Percentiles rank a stretch among this genome's conserved stretches.
phyloP scores from a whole-genome alignment of 2,888 invertebrate genomes.

The Meloe dianella region DNA sequence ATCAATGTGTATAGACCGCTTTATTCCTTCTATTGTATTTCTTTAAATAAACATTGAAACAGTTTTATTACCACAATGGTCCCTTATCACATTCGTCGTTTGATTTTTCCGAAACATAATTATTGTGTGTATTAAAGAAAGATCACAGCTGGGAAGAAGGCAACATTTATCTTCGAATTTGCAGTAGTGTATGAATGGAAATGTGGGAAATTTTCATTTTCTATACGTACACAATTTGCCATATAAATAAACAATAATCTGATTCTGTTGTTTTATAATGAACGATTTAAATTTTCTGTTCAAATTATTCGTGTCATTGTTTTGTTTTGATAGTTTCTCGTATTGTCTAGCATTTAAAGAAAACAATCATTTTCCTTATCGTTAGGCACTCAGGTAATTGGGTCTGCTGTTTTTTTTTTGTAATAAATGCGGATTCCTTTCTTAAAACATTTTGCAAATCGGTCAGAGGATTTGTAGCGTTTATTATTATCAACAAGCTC shows the following conservation, averaged over 20 bases:
- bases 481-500: not conserved
- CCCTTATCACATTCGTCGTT: conserved; percentile 54
- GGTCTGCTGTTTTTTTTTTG: conserved; percentile 35
- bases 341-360: conserved; percentile 45
- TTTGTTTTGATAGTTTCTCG: conserved; percentile 29
- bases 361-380: conserved; percentile 34
- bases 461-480: not conserved
- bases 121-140: conserved; percentile 36
- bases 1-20: not conserved
- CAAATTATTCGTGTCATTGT: not conserved
- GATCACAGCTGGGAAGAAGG: conserved; percentile 59
- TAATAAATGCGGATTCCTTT: conserved; percentile 22
- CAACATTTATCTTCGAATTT: conserved; percentile 46
- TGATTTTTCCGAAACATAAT: conserved; percentile 17
- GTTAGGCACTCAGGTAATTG: conserved; percentile 45
- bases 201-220: too few relatives aligned
- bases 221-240: too few relatives aligned
- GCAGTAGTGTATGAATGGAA: too few relatives aligned
- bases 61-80: conserved; percentile 42
- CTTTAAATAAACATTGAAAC: conserved; percentile 24
- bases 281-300: conserved; percentile 16
- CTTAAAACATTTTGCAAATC: conserved; percentile 25
- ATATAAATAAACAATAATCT: conserved; percentile 17
- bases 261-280: conserved; percentile 28
- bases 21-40: not conserved